A percentile compares a stretch with the other conserved stretches of the same genome.
Evolutionary conservation across 2,888 invertebrate species (phyloP).

Genomic region (Torymus auratus): DNA sequence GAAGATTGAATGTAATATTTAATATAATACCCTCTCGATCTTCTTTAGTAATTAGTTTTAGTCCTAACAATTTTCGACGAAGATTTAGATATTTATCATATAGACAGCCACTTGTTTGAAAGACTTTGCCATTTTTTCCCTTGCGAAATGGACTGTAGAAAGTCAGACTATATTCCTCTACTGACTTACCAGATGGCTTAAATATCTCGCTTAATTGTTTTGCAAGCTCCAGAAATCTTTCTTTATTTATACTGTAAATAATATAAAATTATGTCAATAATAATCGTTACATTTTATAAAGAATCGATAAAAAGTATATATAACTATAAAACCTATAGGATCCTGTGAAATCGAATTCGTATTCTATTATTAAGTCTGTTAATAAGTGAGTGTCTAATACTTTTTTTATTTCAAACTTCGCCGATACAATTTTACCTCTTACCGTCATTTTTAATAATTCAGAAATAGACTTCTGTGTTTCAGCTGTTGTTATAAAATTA

Average conservation of each 20-base stretch:
- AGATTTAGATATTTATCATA: conserved; percentile 6
- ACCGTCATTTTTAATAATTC: background rate
- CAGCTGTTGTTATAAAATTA: conserved; percentile 1
- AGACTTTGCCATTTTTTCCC: background rate
- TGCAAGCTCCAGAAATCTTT: conserved; percentile 12
- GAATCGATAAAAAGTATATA: too few relatives aligned
- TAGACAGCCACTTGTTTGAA: background rate
- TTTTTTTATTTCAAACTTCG: background rate
- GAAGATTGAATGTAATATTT: background rate
- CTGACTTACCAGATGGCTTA: background rate
- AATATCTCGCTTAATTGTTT: background rate
- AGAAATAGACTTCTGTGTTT: background rate
- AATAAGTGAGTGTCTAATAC: background rate
- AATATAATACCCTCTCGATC: conserved; percentile 6
- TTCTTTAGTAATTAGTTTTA: background rate
- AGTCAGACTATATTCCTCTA: background rate
- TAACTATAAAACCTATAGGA: background rate
- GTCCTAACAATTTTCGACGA: background rate
- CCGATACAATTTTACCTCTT: background rate
- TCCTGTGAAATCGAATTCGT: conserved; percentile 9
- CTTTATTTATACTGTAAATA: conserved; percentile 12
- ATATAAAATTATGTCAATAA: background rate
- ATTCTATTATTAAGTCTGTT: background rate
- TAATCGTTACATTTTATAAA: too few relatives aligned
- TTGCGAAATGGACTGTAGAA: conserved; percentile 1